phyloP scores from a whole-genome alignment of 2,113 vertebrate genomes.

The Athene cunicularia region DNA sequence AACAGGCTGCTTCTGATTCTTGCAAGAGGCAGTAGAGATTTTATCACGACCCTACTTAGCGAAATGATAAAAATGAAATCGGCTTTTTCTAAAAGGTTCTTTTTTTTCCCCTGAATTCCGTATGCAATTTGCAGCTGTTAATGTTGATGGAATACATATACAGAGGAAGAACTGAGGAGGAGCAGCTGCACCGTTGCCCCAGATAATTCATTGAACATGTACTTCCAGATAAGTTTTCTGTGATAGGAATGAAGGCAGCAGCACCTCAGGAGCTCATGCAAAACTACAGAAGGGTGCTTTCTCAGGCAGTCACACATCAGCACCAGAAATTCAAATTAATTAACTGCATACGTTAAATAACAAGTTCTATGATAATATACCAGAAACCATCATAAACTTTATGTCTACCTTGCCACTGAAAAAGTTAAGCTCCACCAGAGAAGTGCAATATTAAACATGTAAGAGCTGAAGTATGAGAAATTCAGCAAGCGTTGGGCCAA shows the following conservation, averaged over 20 bases:
- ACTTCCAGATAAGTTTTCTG: not conserved
- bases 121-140: not conserved
- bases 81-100: not conserved
- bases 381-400: not conserved
- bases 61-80: not conserved
- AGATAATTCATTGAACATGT: not conserved
- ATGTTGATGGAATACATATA: not conserved
- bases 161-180: conserved; percentile 1
- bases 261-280: not conserved
- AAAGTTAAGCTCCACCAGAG: not conserved
- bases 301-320: not conserved
- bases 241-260: not conserved
- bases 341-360: not conserved
- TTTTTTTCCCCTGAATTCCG: not conserved
- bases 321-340: not conserved
- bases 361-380: not conserved
- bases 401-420: not conserved
- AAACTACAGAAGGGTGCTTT: not conserved
- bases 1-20: not conserved
- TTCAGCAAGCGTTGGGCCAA: not conserved
- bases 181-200: conserved; percentile 19
- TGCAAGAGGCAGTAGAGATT: not conserved
- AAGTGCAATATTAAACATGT: not conserved
- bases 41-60: not conserved
- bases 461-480: not conserved